Percentiles rank a stretch among this genome's conserved stretches.
phyloP scores from a whole-genome alignment of 1,140 invertebrate genomes.

The Drosophila nigromelanica region DNA sequence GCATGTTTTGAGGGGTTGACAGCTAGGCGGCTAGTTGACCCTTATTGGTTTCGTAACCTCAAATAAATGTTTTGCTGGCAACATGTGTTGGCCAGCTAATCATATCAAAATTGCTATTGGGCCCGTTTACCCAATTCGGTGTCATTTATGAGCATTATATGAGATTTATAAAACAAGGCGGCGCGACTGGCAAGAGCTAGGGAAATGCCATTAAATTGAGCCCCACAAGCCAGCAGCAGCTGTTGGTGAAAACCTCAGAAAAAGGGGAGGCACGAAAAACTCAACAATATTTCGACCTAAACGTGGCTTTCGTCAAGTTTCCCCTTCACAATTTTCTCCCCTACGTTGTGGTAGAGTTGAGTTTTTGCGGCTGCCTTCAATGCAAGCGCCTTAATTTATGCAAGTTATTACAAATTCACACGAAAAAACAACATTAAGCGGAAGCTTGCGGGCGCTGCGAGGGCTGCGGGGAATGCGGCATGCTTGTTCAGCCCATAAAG shows the following conservation, averaged over 20 bases:
- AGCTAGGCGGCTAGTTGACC: conserved; percentile 41
- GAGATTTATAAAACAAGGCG: conserved; percentile 55
- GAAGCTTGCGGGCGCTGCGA: conserved; percentile 1
- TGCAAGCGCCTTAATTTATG: conserved; percentile 74
- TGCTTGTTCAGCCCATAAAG: conserved; percentile 52
- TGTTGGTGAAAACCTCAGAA: not conserved
- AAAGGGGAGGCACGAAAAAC: conserved; percentile 1
- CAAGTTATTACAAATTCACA: conserved; percentile 82
- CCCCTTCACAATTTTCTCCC: conserved; percentile 26
- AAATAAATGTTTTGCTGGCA: conserved; percentile 66
- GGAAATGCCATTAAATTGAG: conserved; percentile 26
- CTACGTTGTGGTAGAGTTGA: conserved; percentile 42
- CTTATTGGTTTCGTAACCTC: conserved; percentile 61
- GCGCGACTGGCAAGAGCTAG: not conserved
- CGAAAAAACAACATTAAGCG: conserved; percentile 75
- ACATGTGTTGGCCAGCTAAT: conserved; percentile 71
- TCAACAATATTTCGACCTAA: conserved; percentile 58
- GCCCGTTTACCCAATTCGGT: conserved; percentile 53
- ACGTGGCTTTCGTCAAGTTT: conserved; percentile 39
- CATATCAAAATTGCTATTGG: conserved; percentile 57
- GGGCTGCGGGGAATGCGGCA: not conserved
- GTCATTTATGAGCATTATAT: conserved; percentile 59
- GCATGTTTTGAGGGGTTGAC: not conserved
- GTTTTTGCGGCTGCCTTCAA: conserved; percentile 22
- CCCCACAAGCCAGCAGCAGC: not conserved